These are phyloP conservation scores for Neodon shergylaensis DNA, from an alignment of 2,113 vertebrate species.

Conservation along the genomic window DNA sequence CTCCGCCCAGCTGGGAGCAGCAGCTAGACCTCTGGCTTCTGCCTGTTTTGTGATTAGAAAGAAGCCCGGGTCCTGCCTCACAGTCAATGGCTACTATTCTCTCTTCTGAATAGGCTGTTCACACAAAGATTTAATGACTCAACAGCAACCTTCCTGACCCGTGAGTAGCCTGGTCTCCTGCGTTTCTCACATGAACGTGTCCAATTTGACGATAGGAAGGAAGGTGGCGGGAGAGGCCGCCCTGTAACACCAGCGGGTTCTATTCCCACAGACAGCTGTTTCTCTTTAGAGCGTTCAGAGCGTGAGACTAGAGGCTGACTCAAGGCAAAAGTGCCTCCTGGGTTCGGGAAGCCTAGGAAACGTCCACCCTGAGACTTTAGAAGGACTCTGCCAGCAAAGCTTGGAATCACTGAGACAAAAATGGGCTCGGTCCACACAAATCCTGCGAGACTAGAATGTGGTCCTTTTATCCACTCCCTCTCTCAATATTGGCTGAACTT, in stretches of 20 bases:
- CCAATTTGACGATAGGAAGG: constrained; percentile 74
- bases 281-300: not conserved
- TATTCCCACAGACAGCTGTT: constrained; percentile 39
- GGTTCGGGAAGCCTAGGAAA: not conserved
- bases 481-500: not conserved
- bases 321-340: not conserved
- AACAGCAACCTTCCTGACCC: constrained; percentile 52
- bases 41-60: not conserved
- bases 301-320: not conserved
- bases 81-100: not conserved
- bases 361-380: not conserved
- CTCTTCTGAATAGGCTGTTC: not conserved
- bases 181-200: constrained; percentile 72
- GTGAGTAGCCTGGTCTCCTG: constrained; percentile 65
- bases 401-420: not conserved
- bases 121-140: not conserved
- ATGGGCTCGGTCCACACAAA: not conserved
- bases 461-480: not conserved
- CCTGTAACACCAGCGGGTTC: constrained; percentile 48
- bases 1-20: constrained; percentile 47
- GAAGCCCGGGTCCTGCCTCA: not conserved
- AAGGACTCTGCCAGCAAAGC: not conserved
- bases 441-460: not conserved
- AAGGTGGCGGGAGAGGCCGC: constrained; percentile 65
- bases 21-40: constrained; percentile 53